Percentiles rank a stretch among this genome's conserved stretches.
These are phyloP conservation scores for Sorex araneus DNA, from an alignment of 2,113 vertebrate genomes.

Conservation along the genomic window DNA sequence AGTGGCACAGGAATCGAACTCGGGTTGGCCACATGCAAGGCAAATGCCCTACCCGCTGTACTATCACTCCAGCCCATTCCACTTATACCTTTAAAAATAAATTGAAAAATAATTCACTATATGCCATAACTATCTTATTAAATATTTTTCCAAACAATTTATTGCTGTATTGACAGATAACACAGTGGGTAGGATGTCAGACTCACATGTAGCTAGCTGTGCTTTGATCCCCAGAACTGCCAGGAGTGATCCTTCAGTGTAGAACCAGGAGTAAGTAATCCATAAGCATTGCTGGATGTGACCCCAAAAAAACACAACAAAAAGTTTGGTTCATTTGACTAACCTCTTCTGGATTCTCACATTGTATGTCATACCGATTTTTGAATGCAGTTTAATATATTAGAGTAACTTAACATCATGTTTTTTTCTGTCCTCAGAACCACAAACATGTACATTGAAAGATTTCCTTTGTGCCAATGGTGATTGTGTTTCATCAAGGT, in stretches of 20 bases:
- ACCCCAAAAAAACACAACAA: too few relatives aligned
- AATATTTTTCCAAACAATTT: background rate
- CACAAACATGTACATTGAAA: slow-evolving; percentile 96
- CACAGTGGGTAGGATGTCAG: too few relatives aligned
- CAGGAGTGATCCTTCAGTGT: too few relatives aligned
- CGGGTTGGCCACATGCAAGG: too few relatives aligned
- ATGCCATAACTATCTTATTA: background rate
- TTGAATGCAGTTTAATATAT: slow-evolving; percentile 12
- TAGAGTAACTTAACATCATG: slow-evolving; percentile 24
- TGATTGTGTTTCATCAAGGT: slow-evolving; percentile 96
- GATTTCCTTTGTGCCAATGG: slow-evolving; percentile 97
- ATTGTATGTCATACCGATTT: background rate
- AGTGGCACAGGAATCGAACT: too few relatives aligned
- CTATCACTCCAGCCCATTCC: too few relatives aligned
- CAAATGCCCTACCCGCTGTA: too few relatives aligned
- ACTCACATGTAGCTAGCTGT: too few relatives aligned
- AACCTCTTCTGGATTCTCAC: slow-evolving; percentile 24
- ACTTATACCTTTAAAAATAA: slow-evolving; percentile 48
- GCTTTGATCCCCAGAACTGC: too few relatives aligned
- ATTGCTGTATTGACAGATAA: background rate
- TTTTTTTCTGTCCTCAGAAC: slow-evolving; percentile 89
- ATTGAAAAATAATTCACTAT: slow-evolving; percentile 53
- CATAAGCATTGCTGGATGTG: too few relatives aligned
- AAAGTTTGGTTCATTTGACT: background rate
- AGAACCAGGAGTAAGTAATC: too few relatives aligned